These are phyloP conservation scores for Drosophila anomelani DNA, from an alignment of 2,888 invertebrate species.

Conservation along the genomic window DNA sequence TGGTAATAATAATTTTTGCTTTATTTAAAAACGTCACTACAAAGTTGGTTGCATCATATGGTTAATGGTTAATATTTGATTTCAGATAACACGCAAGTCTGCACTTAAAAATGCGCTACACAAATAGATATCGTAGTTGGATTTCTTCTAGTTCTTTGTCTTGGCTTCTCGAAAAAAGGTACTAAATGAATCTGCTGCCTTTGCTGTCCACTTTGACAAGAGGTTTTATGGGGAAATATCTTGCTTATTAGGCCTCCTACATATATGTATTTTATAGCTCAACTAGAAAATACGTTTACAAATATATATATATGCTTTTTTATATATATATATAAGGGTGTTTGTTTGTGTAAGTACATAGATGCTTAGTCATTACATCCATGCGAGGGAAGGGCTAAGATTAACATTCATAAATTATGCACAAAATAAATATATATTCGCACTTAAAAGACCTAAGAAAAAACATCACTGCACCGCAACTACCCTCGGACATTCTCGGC, in stretches of 20 bases:
- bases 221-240: constrained; percentile 16
- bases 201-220: constrained; percentile 36
- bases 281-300: constrained; percentile 53
- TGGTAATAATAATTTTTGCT: constrained; percentile 66
- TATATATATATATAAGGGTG: constrained; percentile 7
- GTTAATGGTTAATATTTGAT: constrained; percentile 69
- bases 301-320: constrained; percentile 54
- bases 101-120: constrained; percentile 67
- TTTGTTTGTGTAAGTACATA: constrained; percentile 35
- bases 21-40: constrained; percentile 83
- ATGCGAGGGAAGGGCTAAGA: constrained; percentile 30
- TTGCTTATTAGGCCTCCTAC: constrained; percentile 13
- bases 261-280: constrained; percentile 31
- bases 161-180: constrained; percentile 69
- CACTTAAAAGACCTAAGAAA: constrained; percentile 64
- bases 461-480: constrained; percentile 35
- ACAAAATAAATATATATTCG: constrained; percentile 58
- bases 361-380: constrained; percentile 34
- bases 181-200: constrained; percentile 63
- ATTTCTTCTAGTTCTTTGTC: constrained; percentile 45
- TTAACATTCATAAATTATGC: constrained; percentile 64
- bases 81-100: constrained; percentile 72
- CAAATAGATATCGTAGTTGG: constrained; percentile 62
- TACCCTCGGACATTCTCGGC: neutral
- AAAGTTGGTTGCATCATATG: constrained; percentile 74